Evolutionary conservation across 2,797 vertebrate genomes (phyloP).

Genomic region (Orestias chungarensis): DNA sequence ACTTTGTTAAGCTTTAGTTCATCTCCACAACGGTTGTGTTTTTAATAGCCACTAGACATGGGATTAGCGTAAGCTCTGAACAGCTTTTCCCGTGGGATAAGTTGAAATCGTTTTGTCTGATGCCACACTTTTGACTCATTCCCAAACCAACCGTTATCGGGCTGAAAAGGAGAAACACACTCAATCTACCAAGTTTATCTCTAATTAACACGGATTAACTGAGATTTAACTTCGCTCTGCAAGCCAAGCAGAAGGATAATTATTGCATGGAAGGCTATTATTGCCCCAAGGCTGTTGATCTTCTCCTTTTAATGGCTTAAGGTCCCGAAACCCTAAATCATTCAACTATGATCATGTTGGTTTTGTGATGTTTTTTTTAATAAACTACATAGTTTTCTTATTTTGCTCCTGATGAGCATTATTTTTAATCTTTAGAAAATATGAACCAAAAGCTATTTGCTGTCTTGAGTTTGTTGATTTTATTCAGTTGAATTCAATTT

Average conservation of each 20-base stretch:
- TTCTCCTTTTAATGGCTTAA: constrained; percentile 45
- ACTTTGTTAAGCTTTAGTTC: constrained; percentile 10
- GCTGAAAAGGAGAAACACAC: constrained; percentile 51
- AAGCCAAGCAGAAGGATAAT: constrained; percentile 67
- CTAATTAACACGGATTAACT: constrained; percentile 78
- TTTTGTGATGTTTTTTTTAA: constrained; percentile 20
- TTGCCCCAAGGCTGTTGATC: constrained; percentile 62
- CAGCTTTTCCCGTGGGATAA: constrained; percentile 31
- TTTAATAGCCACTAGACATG: constrained; percentile 57
- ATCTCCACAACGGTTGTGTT: constrained; percentile 40
- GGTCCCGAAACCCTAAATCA: constrained; percentile 41
- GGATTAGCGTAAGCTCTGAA: constrained; percentile 50
- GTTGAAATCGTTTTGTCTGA: constrained; percentile 42
- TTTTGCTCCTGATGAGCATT: constrained; percentile 7
- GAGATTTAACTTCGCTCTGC: constrained; percentile 64
- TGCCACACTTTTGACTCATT: constrained; percentile 39
- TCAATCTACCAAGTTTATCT: constrained; percentile 73
- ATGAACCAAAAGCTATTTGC: constrained; percentile 11
- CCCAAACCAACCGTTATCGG: constrained; percentile 64
- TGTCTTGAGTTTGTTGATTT: neutral
- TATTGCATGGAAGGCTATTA: constrained; percentile 58
- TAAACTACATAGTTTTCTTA: constrained; percentile 28
- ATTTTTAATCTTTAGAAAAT: constrained; percentile 13
- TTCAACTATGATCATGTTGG: constrained; percentile 41
- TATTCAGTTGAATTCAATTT: too few species aligned